Evolutionary conservation across 1,140 invertebrate genomes (phyloP), one percentile per base, ranked within the genome.

Genomic region (Achatina immaculata): DNA sequence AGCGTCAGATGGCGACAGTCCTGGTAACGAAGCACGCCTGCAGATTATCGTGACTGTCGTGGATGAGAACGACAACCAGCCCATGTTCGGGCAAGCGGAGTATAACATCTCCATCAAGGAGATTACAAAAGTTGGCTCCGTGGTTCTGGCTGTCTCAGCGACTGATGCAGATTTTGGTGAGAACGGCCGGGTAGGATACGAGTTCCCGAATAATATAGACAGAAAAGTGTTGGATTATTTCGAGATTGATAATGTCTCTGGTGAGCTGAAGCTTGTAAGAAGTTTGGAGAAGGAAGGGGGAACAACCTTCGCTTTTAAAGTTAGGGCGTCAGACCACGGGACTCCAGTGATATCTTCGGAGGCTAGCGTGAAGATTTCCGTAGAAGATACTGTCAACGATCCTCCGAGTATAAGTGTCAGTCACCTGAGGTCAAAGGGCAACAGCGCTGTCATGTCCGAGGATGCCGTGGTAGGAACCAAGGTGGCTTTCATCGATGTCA

Each of bases 61-160:
- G 86, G 97, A 99, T 90, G 94, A 97, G 0, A 99, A 99, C 89
- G 97, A 99, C 89, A 98, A 99, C 90, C 95, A 96, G 91, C 97
- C 97, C 0, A 93, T 94, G 7, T 88, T 89, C 69, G 58, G 48
- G 9, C 92, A 94, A 51, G n/a, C 1, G 2, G 69, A 42, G 51
- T 95, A 96, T 86, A 93, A 95, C 86, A 93, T 95, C 0, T 90
- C 84, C 24, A 85, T 98, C 0, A 95, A 94, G 81, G 97, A 98
- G 92, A 93, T 94, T 78, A 92, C 94, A 0, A 90, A 93, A 38
- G 93, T 95, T 19, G 95, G 94, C 0, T 93, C 93, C 21, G 94
- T 93, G 0, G 92, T 98, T 0, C 95, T 98, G 24, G 93, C 95
- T 74, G 94, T 98, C 21, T 93, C 92, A 16, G 95, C 97, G 7